phyloP scores from a whole-genome alignment of 2,113 vertebrate species.

The Hylia prasina region DNA sequence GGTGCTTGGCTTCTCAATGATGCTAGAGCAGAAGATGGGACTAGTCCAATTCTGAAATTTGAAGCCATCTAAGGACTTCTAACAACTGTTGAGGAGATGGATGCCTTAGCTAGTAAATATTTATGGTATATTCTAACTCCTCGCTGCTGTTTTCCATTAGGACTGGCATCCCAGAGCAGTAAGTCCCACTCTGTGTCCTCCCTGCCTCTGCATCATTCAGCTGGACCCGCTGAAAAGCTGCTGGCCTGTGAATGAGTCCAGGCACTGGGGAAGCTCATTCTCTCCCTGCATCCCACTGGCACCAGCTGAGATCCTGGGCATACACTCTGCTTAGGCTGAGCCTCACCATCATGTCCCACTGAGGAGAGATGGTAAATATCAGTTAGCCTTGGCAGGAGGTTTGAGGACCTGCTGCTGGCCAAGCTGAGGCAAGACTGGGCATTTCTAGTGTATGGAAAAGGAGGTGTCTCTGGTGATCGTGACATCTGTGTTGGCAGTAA shows the following conservation, averaged over 20 bases:
- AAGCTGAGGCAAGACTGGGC: neutral
- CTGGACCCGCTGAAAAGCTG: fast-evolving
- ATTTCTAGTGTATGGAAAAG: neutral
- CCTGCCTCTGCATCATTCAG: neutral
- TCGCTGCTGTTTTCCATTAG: constrained; percentile 19
- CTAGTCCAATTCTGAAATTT: neutral
- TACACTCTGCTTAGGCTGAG: neutral
- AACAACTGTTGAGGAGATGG: neutral
- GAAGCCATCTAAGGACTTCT: neutral
- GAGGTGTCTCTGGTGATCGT: fast-evolving
- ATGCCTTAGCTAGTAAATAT: constrained; percentile 15
- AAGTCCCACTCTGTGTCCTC: neutral
- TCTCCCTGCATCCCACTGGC: neutral
- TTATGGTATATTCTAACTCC: constrained; percentile 1
- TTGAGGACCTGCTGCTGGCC: neutral
- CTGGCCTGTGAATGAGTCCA: neutral
- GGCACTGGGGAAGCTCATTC: neutral
- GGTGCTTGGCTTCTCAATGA: neutral
- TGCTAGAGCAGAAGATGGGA: neutral
- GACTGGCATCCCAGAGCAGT: constrained; percentile 4
- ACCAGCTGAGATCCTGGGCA: neutral
- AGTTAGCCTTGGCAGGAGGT: neutral
- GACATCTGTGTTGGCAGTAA: neutral
- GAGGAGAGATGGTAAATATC: neutral
- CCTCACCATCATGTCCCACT: fast-evolving